These are phyloP conservation scores for Xyrichtys novacula DNA, from an alignment of 2,797 vertebrate species.

Conservation along the genomic window DNA sequence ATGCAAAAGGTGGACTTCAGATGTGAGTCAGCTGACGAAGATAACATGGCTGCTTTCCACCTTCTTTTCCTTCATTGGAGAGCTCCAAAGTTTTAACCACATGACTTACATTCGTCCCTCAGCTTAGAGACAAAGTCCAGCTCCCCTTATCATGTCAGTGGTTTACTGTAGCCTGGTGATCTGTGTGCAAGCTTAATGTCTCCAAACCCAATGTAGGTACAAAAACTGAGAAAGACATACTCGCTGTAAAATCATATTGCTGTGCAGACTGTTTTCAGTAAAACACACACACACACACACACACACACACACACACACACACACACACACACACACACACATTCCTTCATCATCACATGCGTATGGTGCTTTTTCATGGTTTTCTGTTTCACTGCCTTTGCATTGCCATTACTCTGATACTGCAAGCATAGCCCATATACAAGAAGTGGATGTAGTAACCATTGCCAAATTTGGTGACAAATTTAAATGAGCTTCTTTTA, in stretches of 20 bases:
- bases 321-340: neutral
- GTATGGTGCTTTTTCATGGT: conserved; percentile 40
- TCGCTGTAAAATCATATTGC: conserved; percentile 56
- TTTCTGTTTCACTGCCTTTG: conserved; percentile 24
- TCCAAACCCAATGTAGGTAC: conserved; percentile 59
- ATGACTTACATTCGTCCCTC: conserved; percentile 16
- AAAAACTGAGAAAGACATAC: conserved; percentile 70
- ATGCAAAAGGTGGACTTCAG: too few species aligned
- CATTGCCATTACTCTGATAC: conserved; percentile 46
- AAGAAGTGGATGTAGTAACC: neutral
- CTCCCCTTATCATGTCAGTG: conserved; percentile 49
- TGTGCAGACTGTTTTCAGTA: conserved; percentile 27
- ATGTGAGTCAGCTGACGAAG: neutral
- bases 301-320: conserved; percentile 11
- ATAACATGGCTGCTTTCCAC: conserved; percentile 21
- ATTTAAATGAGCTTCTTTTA: too few species aligned
- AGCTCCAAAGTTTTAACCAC: conserved; percentile 39
- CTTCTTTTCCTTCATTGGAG: conserved; percentile 34
- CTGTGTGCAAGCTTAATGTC: conserved; percentile 34
- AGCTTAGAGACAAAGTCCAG: conserved; percentile 32
- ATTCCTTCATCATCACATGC: conserved; percentile 5
- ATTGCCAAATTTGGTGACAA: too few species aligned
- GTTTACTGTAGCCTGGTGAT: conserved; percentile 41
- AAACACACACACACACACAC: conserved; percentile 1
- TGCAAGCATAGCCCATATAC: neutral